Evolutionary conservation across 2,797 vertebrate genomes (phyloP), one percentile per base, ranked within the genome.

Genomic region (Anguilla megastoma): DNA sequence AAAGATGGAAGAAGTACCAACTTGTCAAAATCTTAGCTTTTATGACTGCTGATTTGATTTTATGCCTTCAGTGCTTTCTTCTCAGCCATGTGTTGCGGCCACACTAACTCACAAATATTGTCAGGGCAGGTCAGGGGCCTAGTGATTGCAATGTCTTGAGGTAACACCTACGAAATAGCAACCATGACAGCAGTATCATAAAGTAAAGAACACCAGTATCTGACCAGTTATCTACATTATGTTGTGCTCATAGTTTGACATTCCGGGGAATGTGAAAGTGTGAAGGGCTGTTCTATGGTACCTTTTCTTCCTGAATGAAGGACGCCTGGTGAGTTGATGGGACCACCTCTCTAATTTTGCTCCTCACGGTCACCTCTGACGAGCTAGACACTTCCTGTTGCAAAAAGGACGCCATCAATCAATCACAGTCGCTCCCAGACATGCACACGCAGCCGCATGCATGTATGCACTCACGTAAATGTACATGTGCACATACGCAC

Each of bases 381-480:
- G 94, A 96, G 91, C 90, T 96, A 56, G 94, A 95, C 87, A 94
- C 92, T 91, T 98, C 97, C 98, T 99, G 80, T 91, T 88, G 90
- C 88, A 89, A 86, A 86, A 74, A 90, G 84, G 27, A 89, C 88
- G 91, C 50, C 36, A 9, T 33, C 48, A 60, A n/a, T 88, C 36
- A 74, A n/a, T 88, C 36, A 74, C 82, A 87, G 24, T 6, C 48
- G 8, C 21, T 86, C 54, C 86, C 66, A 87, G 18, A 87, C 84
- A 76, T 27, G 84, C 66, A 84, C 16, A 58, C 16, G 54, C 52
- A 45, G 71, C 45, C 12, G 18, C 86, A 83, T 58, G 45, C 86
- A 66, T 52, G 2, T 30, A 30, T 21, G 45, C 74, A 79, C 27
- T 54, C 85, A 52, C 48, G 56, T 16, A 27, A n/a, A 74, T 30